phyloP scores from a whole-genome alignment of 2,888 invertebrate species.

The Lordiphosa fenestrarum region DNA sequence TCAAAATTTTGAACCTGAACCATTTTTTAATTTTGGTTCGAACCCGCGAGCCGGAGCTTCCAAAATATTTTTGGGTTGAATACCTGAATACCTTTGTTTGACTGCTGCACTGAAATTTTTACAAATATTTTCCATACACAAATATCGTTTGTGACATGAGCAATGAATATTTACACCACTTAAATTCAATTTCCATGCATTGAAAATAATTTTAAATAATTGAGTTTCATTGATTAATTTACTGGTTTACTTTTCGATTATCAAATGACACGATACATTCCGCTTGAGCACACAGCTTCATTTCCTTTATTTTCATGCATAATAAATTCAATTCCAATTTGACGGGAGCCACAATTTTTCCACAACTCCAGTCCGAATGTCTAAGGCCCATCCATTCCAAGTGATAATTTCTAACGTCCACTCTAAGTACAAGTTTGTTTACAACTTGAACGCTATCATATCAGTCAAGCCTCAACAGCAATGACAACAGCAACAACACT shows the following conservation, averaged over 20 bases:
- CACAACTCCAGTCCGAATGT: slow-evolving; percentile 1
- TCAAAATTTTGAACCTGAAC: too few species aligned
- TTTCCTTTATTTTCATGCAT: too few species aligned
- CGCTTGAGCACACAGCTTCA: too few species aligned
- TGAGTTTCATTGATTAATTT: slow-evolving; percentile 14
- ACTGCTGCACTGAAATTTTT: too few species aligned
- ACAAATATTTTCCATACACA: too few species aligned
- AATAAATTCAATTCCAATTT: slow-evolving; percentile 17
- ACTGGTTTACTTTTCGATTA: slow-evolving; percentile 7
- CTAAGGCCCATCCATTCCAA: slow-evolving; percentile 7
- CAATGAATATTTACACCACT: too few species aligned
- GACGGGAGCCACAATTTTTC: slow-evolving; percentile 20
- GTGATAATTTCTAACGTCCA: slow-evolving; percentile 56
- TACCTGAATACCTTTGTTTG: too few species aligned
- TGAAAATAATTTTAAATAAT: slow-evolving; percentile 11
- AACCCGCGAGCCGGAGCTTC: too few species aligned
- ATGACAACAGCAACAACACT: slow-evolving; percentile 25
- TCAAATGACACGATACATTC: too few species aligned
- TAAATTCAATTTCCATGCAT: not conserved
- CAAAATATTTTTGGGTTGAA: too few species aligned
- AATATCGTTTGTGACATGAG: too few species aligned
- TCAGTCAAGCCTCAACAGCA: slow-evolving; percentile 52
- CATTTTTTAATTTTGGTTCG: too few species aligned
- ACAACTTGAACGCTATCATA: slow-evolving; percentile 60
- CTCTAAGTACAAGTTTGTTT: slow-evolving; percentile 55